Evolutionary conservation across 2,113 vertebrate genomes (phyloP).

Genomic region (Lipophrys pholis): DNA sequence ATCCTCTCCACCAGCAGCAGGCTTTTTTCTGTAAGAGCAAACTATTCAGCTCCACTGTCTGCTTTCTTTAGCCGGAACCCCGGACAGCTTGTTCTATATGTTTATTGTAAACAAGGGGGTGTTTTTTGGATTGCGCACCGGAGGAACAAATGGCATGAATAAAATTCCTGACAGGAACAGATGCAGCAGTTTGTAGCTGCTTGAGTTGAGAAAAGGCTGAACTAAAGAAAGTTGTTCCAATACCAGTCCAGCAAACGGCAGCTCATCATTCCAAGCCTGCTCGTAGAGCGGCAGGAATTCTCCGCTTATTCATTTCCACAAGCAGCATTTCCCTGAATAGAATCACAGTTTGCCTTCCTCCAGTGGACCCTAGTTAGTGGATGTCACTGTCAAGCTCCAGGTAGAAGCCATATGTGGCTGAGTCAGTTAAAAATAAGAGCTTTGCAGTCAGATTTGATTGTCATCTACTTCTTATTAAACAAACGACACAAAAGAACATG

Average conservation of each 20-base stretch:
- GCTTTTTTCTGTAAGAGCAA: background rate
- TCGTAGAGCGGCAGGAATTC: conserved; percentile 30
- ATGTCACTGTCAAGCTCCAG: conserved; percentile 16
- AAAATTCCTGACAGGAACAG: conserved; percentile 46
- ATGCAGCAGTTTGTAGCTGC: conserved; percentile 33
- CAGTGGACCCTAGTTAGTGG: conserved; percentile 18
- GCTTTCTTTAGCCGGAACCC: conserved; percentile 24
- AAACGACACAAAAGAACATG: background rate
- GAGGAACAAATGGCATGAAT: conserved; percentile 40
- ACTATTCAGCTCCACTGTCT: conserved; percentile 31
- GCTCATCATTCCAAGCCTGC: conserved; percentile 9
- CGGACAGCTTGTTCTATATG: conserved; percentile 34
- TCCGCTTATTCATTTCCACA: conserved; percentile 21
- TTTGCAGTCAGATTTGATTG: conserved; percentile 23
- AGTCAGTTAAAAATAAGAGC: conserved; percentile 46
- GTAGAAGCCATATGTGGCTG: background rate
- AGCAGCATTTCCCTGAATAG: conserved; percentile 7
- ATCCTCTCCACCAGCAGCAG: conserved; percentile 3
- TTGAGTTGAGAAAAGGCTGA: conserved; percentile 19
- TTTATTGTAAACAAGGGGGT: conserved; percentile 43
- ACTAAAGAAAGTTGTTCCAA: conserved; percentile 29
- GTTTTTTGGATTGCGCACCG: background rate
- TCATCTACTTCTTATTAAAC: conserved; percentile 7
- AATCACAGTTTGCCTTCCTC: background rate
- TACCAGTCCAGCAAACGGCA: conserved; percentile 34